Base-by-base conservation (phyloP, 2,113 vertebrate species). In the Dendropsophus ebraccatus region DNA sequence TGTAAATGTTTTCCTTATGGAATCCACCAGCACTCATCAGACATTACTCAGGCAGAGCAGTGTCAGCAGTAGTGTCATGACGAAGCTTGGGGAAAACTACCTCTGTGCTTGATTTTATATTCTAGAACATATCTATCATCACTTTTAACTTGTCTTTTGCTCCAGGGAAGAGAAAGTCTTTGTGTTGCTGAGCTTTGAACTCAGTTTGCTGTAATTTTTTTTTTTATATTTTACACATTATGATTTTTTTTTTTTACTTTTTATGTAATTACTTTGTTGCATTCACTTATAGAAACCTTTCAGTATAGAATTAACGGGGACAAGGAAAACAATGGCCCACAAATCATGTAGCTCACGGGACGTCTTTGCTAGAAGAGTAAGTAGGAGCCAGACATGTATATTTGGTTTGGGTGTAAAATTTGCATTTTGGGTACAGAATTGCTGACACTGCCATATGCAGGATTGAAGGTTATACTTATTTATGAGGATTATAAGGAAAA, bases 61-160 rank as follows among this genome's bases (percentile, higher is more conserved):
- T 86, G 84, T 86, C 84, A 86, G 84, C 84, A 86, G 37, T 81
- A 60, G 65, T 60, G 84, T 86, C 49, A 81, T 73, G 49, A 41
- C 14, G 25, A 49, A 72, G 50, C 76, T 74, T 79, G 35, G 84
- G 83, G 77, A 86, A 70, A 81, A 81, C 67, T 30, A 86, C 67
- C 35, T 86, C 77, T 72, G 77, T 86, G 77, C 77, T 81, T 86
- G 76, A 86, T 86, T 86, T 80, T 23, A 60, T 80, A 81, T 86
- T 86, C 84, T 84, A 75, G 50, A 62, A 58, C 77, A 56, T 78
- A 86, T 86, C 56, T 65, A 86, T 86, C 84, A 65, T 72, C 76
- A 79, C 84, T 86, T 86, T 86, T 86, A 86, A 86, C 84, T 83
- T 80, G 75, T 80, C 76, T 80, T 23, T 79, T 56, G 84, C 84